Conservation (phyloP, 2,113 vertebrate species). For the Neoarius graeffei region DNA sequence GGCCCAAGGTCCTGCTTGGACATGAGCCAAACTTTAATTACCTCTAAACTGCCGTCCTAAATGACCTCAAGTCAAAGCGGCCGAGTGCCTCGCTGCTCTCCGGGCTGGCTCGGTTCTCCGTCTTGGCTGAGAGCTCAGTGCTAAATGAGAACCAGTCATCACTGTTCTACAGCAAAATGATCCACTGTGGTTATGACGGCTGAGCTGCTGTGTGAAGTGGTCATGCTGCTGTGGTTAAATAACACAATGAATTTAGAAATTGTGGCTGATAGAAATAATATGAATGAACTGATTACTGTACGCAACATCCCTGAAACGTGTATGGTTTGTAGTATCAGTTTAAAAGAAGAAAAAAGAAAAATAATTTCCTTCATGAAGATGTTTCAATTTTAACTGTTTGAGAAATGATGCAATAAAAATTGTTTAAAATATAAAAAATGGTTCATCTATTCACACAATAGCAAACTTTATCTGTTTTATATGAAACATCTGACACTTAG, state of each 20-base stretch:
- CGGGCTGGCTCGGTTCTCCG: constrained; percentile 20
- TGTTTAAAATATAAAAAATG: not conserved
- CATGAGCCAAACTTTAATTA: constrained; percentile 33
- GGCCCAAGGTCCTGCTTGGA: constrained; percentile 13
- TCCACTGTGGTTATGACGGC: constrained; percentile 13
- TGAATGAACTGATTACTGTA: not conserved
- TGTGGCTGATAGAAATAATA: constrained; percentile 9
- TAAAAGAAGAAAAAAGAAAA: not conserved
- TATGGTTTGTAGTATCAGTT: not conserved
- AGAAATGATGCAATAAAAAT: not conserved
- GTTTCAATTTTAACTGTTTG: not conserved
- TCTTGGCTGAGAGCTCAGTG: constrained; percentile 5
- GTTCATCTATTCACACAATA: not conserved
- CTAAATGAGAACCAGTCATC: constrained; percentile 22
- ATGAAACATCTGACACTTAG: not conserved
- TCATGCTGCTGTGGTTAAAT: not conserved
- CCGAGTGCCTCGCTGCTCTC: not conserved
- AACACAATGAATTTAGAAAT: not conserved
- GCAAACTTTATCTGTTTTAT: not conserved
- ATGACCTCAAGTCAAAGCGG: constrained; percentile 30
- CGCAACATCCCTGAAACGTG: not conserved
- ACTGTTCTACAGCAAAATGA: constrained; percentile 32
- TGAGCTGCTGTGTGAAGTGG: constrained; percentile 11
- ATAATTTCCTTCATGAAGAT: not conserved
- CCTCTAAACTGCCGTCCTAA: constrained; percentile 40